Base-by-base conservation (phyloP, 2,888 invertebrate species). In the Drosophila formosana region DNA sequence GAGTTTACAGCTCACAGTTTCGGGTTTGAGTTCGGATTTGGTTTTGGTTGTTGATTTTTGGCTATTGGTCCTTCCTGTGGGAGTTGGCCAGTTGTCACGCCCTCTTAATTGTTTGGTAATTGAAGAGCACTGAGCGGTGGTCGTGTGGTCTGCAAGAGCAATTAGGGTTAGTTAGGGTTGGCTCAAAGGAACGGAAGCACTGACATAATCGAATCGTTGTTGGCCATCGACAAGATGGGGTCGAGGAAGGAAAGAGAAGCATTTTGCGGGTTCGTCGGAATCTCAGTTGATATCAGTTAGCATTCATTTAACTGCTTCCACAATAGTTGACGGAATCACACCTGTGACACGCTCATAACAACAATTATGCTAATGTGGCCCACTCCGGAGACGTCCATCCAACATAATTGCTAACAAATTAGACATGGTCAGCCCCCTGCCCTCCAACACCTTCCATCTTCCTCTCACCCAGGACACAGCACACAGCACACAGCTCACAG, bases 361-460 rank as follows among this genome's bases (percentile, higher is more conserved):
- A 86, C 80, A 88, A 86, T 84, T 86, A 84, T 80, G 84, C 81
- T 84, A 84, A 88, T 84, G 89, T 78, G 53, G 67, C 75, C 73
- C 87, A 68, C 70, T 73, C 72, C 72, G 69, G 58, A 43, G 62
- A 78, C 61, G 86, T 85, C 86, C 85, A 80, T 85, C 77, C 72
- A 70, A 77, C 88, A 88, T 83, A 83, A 88, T 83, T 88, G 86
- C 88, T 78, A 82, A 85, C 82, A 88, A 82, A 82, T 88, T 82
- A 82, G 85, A 85, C 88, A 82, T 82, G 80, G 73, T 85, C 72
- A 57, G 47, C 52, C 56, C 53, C 30, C 43, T 39, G 56, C 57
- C 41, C 37, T 34, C 50, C 9, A 8, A 50, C 39, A 9, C 28
- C 37, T 8, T 6, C 50, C 46, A 34, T 11, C 9, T 28, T 23